Conservation (phyloP, 1,140 invertebrate species). For the Forficula auricularia region DNA sequence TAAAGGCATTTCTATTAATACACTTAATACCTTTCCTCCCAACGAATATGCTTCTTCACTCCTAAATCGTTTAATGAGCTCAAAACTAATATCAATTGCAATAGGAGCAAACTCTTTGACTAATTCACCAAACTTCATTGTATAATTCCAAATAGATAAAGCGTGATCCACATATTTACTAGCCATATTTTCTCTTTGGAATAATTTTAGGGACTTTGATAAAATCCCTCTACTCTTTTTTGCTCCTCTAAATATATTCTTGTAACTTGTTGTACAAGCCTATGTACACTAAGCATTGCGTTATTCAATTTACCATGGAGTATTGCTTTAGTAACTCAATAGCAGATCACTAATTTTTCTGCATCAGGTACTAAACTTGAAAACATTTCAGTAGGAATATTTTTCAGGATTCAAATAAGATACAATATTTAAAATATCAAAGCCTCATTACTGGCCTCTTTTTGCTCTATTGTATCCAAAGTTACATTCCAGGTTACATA, state of each 20-base stretch:
- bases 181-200: too few species aligned
- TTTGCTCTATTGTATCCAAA: constrained; percentile 10
- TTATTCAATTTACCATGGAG: constrained; percentile 2
- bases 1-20: too few species aligned
- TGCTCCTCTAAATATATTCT: constrained; percentile 3
- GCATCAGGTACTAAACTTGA: constrained; percentile 4
- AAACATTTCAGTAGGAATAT: constrained; percentile 5
- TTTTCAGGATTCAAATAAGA: constrained; percentile 8
- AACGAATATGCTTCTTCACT: too few species aligned
- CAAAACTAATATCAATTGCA: too few species aligned
- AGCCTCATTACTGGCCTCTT: constrained; percentile 10
- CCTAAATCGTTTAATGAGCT: too few species aligned
- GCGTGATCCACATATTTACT: too few species aligned
- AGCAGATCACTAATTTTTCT: neutral
- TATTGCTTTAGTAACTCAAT: constrained; percentile 6
- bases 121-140: too few species aligned
- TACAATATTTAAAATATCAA: constrained; percentile 8
- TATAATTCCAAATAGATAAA: too few species aligned
- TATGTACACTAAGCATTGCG: constrained; percentile 3
- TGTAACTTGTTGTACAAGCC: constrained; percentile 9
- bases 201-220: constrained; percentile 2
- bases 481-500: constrained; percentile 14
- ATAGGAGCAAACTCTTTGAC: too few species aligned
- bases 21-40: too few species aligned
- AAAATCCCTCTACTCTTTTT: neutral